Evolutionary conservation across 2,797 vertebrate species (phyloP).

Genomic region (Lepidocolaptes lacrymiger): DNA sequence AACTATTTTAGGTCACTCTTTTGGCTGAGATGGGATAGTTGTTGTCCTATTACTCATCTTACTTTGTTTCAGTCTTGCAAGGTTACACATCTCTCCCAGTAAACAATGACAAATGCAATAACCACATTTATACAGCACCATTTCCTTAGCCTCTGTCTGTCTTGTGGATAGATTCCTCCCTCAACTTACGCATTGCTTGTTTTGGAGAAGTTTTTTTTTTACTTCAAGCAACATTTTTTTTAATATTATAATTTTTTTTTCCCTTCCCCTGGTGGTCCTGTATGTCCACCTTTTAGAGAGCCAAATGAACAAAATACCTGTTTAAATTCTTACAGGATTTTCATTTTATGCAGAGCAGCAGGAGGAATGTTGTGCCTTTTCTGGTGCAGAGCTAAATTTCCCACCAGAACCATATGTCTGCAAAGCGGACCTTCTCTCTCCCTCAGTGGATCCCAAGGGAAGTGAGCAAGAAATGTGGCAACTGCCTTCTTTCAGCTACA

Average conservation of each 20-base stretch:
- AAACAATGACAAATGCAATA: not conserved
- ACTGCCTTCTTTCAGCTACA: slow-evolving; percentile 45
- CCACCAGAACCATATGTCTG: slow-evolving; percentile 25
- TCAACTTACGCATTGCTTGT: not conserved
- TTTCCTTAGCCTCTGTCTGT: not conserved
- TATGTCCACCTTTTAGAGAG: slow-evolving; percentile 16
- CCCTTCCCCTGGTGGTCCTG: not conserved
- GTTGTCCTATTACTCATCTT: not conserved
- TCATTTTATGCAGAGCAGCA: slow-evolving; percentile 50
- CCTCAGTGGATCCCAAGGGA: slow-evolving; percentile 46
- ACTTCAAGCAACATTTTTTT: not conserved
- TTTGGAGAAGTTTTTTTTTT: not conserved
- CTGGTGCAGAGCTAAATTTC: slow-evolving; percentile 52
- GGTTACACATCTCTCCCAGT: not conserved
- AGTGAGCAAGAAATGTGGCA: slow-evolving; percentile 41
- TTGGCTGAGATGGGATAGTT: not conserved
- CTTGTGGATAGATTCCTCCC: not conserved
- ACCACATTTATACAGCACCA: not conserved
- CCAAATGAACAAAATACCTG: slow-evolving; percentile 3
- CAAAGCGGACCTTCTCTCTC: slow-evolving; percentile 41
- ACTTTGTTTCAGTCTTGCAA: not conserved
- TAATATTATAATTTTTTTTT: not conserved
- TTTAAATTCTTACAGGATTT: slow-evolving; percentile 63
- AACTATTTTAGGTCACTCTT: not conserved
- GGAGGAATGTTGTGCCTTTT: slow-evolving; percentile 46